These are phyloP conservation scores for sheep (Ovis aries) DNA, from an alignment of 2,113 vertebrate genomes.

Conservation along the genomic window DNA sequence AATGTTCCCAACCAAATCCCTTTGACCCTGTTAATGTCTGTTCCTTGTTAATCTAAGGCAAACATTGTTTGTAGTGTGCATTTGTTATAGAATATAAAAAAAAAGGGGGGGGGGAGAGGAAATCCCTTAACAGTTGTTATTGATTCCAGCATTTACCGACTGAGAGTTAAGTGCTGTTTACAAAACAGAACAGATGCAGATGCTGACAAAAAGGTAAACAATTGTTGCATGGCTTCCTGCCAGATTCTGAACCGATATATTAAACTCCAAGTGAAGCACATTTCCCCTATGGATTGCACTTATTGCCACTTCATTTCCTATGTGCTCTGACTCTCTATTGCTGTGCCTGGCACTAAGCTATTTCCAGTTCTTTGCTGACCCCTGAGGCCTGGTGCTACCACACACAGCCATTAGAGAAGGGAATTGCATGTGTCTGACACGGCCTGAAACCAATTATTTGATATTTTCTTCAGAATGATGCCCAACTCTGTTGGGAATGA, in stretches of 20 bases:
- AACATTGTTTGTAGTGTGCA: conserved; percentile 79
- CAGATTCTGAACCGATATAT: conserved; percentile 95
- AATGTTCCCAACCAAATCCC: conserved; percentile 81
- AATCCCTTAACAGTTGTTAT: conserved; percentile 98
- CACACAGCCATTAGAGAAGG: conserved; percentile 93
- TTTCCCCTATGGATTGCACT: conserved; percentile 98
- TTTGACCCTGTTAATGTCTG: conserved; percentile 83
- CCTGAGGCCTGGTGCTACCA: conserved; percentile 90
- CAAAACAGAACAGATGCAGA: conserved; percentile 99
- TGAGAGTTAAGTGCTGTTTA: conserved; percentile 97
- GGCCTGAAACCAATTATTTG: conserved; percentile 98
- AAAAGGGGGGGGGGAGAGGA: conserved; percentile 71
- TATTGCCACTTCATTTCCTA: conserved; percentile 99
- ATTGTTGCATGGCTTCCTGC: conserved; percentile 96
- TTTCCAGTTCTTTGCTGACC: conserved; percentile 91
- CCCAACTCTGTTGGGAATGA: conserved; percentile 94
- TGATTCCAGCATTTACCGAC: conserved; percentile 95
- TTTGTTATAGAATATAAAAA: conserved; percentile 80
- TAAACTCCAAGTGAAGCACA: conserved; percentile 97
- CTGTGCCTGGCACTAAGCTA: conserved; percentile 85
- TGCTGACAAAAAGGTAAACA: conserved; percentile 99
- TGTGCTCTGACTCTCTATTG: conserved; percentile 82
- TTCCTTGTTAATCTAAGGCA: conserved; percentile 85
- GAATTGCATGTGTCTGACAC: conserved; percentile 98
- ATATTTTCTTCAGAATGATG: conserved; percentile 98